Conservation (phyloP, 1,140 invertebrate species). For the Drosophila asahinai region DNA sequence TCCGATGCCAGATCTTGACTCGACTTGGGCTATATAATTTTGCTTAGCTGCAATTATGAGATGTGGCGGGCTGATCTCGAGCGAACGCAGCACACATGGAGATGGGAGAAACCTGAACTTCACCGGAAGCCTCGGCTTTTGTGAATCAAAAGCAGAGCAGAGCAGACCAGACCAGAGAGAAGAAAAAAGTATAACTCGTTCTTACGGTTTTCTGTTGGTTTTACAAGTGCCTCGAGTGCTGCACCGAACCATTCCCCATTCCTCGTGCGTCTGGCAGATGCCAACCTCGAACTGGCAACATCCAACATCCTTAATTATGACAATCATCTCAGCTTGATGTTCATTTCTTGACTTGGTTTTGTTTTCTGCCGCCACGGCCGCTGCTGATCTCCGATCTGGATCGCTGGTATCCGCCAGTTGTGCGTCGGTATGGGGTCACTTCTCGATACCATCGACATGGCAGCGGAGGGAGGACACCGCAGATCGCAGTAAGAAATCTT, state of each 20-base stretch:
- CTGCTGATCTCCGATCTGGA: slow-evolving; percentile 66
- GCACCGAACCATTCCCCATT: neutral
- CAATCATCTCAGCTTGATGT: slow-evolving; percentile 76
- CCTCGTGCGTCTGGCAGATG: slow-evolving; percentile 64
- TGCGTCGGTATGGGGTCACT: slow-evolving; percentile 41
- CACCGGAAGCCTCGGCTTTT: slow-evolving; percentile 73
- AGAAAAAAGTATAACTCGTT: slow-evolving; percentile 58
- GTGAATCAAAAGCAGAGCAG: slow-evolving; percentile 52
- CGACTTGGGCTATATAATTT: slow-evolving; percentile 69
- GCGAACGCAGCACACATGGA: slow-evolving; percentile 29
- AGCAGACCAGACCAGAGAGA: neutral
- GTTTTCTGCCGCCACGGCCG: slow-evolving; percentile 4
- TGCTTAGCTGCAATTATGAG: slow-evolving; percentile 81
- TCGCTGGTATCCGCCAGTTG: slow-evolving; percentile 54
- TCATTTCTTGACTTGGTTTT: slow-evolving; percentile 58
- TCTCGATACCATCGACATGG: slow-evolving; percentile 51
- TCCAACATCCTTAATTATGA: slow-evolving; percentile 82
- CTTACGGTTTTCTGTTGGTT: slow-evolving; percentile 79
- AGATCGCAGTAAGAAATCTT: slow-evolving; percentile 51
- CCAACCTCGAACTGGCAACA: slow-evolving; percentile 51
- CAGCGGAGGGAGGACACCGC: slow-evolving; percentile 4
- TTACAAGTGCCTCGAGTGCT: slow-evolving; percentile 71
- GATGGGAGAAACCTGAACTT: slow-evolving; percentile 56
- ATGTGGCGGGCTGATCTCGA: slow-evolving; percentile 74
- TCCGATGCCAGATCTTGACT: slow-evolving; percentile 41